Percentiles rank a stretch among this genome's conserved stretches.
phyloP scores from a whole-genome alignment of 2,113 vertebrate species.

The Sterna hirundo region DNA sequence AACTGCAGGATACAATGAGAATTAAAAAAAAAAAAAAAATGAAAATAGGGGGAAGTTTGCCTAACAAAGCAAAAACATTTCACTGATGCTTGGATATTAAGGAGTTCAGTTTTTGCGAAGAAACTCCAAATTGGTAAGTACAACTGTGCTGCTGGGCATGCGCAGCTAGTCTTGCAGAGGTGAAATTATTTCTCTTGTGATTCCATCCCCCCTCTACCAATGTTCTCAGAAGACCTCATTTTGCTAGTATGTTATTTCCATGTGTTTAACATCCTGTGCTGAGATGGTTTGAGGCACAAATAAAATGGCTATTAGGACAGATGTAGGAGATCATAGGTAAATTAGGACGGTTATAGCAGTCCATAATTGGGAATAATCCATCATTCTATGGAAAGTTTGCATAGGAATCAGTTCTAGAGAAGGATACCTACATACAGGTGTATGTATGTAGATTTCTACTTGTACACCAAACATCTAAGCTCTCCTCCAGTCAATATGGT shows the following conservation, averaged over 20 bases:
- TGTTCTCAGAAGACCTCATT: neutral
- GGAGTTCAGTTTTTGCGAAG: neutral
- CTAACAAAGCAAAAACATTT: neutral
- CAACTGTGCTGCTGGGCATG: neutral
- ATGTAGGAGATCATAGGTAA: neutral
- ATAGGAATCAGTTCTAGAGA: neutral
- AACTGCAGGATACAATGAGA: neutral
- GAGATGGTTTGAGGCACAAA: neutral
- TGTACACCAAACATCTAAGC: accelerated
- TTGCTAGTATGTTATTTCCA: neutral
- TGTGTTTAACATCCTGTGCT: neutral
- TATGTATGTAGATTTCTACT: neutral
- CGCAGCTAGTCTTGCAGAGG: neutral
- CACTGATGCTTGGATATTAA: neutral
- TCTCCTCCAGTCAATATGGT: neutral
- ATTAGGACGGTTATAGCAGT: neutral
- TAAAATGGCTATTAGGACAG: neutral
- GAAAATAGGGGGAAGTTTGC: neutral
- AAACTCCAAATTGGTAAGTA: neutral
- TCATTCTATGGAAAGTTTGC: neutral
- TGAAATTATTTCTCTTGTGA: neutral
- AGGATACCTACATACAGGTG: neutral
- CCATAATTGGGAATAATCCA: neutral
- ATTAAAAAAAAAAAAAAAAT: neutral
- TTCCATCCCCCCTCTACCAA: neutral